Evolutionary conservation across 2,888 invertebrate genomes (phyloP).

Genomic region (Erebia ligea): DNA sequence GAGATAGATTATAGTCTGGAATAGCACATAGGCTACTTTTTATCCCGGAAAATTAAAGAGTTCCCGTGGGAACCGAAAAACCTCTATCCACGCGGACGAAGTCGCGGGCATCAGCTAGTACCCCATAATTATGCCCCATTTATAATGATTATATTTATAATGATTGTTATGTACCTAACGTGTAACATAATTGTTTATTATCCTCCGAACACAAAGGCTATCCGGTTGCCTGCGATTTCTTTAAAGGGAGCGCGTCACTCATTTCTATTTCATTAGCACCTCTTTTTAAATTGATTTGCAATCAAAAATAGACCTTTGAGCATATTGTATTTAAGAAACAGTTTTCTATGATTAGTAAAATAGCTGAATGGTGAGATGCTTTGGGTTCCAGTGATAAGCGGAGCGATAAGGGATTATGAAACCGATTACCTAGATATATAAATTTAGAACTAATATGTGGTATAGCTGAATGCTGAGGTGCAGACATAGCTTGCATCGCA

Average conservation of each 20-base stretch:
- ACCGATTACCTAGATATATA: constrained; percentile 4
- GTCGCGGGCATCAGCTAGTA: no score
- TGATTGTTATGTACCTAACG: background rate
- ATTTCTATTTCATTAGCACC: constrained; percentile 32
- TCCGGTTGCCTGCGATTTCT: constrained; percentile 20
- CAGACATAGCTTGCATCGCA: no score
- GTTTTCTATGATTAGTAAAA: background rate
- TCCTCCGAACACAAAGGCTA: constrained; percentile 10
- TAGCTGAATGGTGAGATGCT: background rate
- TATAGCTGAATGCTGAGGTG: no score
- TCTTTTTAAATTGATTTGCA: background rate
- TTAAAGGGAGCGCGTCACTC: constrained; percentile 26
- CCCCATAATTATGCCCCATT: no score
- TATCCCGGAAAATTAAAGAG: no score
- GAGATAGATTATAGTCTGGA: no score
- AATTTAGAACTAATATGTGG: no score
- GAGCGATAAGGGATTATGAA: constrained; percentile 4
- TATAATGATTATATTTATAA: background rate
- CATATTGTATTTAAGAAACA: background rate
- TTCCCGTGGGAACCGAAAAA: no score
- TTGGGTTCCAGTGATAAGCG: background rate
- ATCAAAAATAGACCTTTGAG: background rate
- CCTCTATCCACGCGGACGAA: no score
- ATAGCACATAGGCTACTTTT: no score
- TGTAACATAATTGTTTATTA: constrained; percentile 4